Evolutionary conservation across 2,888 invertebrate species (phyloP).

Genomic region (Machimus atricapillus): DNA sequence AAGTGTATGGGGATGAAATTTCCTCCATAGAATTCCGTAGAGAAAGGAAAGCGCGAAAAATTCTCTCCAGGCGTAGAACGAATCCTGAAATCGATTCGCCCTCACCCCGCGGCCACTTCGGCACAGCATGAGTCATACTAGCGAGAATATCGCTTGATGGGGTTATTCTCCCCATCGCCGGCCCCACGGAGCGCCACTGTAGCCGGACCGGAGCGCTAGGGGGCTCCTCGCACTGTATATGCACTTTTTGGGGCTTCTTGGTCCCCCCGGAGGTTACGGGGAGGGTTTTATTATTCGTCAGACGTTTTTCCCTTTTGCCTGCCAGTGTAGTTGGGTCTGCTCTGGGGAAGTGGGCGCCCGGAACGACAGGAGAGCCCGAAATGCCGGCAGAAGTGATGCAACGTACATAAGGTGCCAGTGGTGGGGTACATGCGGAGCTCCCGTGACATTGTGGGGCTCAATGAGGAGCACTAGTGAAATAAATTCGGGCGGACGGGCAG

Average conservation of each 20-base stretch:
- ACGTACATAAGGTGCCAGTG: neutral
- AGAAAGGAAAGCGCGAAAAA: constrained; percentile 18
- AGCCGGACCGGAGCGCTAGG: neutral
- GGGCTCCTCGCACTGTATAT: neutral
- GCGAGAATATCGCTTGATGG: constrained; percentile 38
- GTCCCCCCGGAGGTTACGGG: neutral
- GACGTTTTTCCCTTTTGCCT: constrained; percentile 31
- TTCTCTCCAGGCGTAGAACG: neutral
- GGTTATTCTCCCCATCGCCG: constrained; percentile 32
- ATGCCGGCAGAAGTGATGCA: constrained; percentile 18
- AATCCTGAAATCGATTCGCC: constrained; percentile 36
- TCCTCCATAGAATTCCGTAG: neutral
- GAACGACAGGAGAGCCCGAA: neutral
- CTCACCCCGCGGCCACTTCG: neutral
- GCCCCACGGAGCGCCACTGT: neutral
- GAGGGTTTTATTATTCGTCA: neutral
- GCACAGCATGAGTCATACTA: constrained; percentile 36
- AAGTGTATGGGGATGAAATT: neutral
- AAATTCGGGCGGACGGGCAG: neutral
- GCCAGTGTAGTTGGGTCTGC: neutral
- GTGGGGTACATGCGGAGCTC: neutral
- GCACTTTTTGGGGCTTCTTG: constrained; percentile 12
- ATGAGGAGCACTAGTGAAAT: neutral
- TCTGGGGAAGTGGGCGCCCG: neutral
- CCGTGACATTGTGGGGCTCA: constrained; percentile 22